These are phyloP conservation scores for Drosophila funebris DNA, from an alignment of 1,140 invertebrate species.

Conservation along the genomic window DNA sequence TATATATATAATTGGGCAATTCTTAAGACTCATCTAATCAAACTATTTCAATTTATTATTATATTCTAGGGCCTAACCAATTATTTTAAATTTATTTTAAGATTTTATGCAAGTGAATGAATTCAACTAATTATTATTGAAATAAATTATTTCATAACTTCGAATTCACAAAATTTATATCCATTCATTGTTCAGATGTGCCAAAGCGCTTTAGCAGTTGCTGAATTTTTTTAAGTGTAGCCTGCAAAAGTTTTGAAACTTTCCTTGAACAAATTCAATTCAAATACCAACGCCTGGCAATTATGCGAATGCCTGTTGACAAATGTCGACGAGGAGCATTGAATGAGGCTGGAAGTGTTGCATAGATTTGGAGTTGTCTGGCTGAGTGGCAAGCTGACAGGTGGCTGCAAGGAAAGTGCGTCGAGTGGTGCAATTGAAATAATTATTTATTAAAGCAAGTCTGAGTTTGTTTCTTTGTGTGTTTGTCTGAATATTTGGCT, in stretches of 20 bases:
- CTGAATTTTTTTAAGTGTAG: conserved; percentile 12
- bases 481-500: conserved; percentile 40
- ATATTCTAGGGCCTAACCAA: too few relatives aligned
- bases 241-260: conserved; percentile 36
- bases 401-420: conserved; percentile 52
- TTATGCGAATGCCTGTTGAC: conserved; percentile 32
- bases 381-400: conserved; percentile 30
- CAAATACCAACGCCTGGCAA: conserved; percentile 44
- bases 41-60: too few relatives aligned
- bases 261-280: conserved; percentile 36
- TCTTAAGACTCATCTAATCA: too few relatives aligned
- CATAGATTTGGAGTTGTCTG: not conserved
- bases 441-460: conserved; percentile 62
- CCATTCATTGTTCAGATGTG: too few relatives aligned
- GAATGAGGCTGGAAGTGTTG: not conserved
- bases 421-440: conserved; percentile 50
- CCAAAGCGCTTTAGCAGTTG: not conserved
- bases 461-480: conserved; percentile 9
- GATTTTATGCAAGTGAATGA: too few relatives aligned
- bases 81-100: too few relatives aligned
- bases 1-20: too few relatives aligned
- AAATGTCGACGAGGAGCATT: not conserved
- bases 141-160: too few relatives aligned
- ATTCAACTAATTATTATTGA: too few relatives aligned
- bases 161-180: not conserved